Base-by-base conservation (phyloP, 2,113 vertebrate genomes). In the Shinisaurus crocodilurus region DNA sequence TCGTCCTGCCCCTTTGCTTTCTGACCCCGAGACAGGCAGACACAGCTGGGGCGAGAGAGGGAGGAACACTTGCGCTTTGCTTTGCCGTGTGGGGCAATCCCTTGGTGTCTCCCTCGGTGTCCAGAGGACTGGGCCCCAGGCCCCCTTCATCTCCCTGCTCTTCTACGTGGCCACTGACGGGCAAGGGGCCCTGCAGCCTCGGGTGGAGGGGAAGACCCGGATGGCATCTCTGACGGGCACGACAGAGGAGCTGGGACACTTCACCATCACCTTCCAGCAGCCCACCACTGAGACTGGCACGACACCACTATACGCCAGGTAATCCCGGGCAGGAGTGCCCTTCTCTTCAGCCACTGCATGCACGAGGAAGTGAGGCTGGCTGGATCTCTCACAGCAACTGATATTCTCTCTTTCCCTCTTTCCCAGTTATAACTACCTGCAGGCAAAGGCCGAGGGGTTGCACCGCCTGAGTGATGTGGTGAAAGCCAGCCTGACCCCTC, bases 121-220 rank as follows among this genome's bases (percentile, higher is more conserved):
- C 0, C 87, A 96, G 95, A 57, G 37, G 0, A 0, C 2, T 0
- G 90, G 75, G 0, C 63, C 65, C 6, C 95, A 97, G 93, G 96
- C 95, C 48, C 97, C 98, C 2, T 97, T 99, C 86, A 92, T 99
- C 87, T 99, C 99, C 9, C 95, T 99, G 77, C 97, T 99, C 96
- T 98, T 99, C 96, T 99, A 99, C 5, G 94, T 98, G n/a, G 99
- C 98, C 32, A 98, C 98, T 1, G 98, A 99, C 2, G 96, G 97
- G 34, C 98, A 99, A 88, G 99, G 98, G 43, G 94, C 92, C 0
- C 97, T 99, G 82, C 92, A 96, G 84, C 97, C 98, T 0, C 97
- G 97, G 3, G 50, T 98, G 65, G 98, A 98, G 91, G 97, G 98
- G 0, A 92, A 88, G 45, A 57, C 91, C 1, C 98, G 97, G 7